Percentiles rank a stretch among this genome's conserved stretches.
These are phyloP conservation scores for Nasonia giraulti DNA, from an alignment of 1,140 invertebrate species.

Conservation along the genomic window DNA sequence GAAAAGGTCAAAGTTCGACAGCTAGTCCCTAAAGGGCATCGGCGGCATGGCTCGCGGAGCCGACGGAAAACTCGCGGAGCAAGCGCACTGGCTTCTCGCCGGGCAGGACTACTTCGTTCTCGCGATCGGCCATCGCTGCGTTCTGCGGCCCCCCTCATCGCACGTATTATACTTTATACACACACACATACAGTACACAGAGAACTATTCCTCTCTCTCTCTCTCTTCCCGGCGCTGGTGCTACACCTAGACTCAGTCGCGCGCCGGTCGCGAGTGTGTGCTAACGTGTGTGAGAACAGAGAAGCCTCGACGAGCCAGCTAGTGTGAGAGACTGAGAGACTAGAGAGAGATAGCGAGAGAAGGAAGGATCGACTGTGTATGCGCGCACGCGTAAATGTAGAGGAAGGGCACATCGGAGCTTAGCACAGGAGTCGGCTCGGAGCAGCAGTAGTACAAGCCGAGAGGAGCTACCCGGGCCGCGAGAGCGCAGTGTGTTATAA, in stretches of 20 bases:
- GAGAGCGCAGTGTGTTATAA: neutral
- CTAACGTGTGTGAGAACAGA: constrained; percentile 5
- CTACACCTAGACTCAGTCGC: constrained; percentile 62
- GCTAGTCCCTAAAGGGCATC: neutral
- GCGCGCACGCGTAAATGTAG: constrained; percentile 28
- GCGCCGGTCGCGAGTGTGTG: constrained; percentile 63
- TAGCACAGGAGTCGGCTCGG: neutral
- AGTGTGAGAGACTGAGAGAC: neutral
- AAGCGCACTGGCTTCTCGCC: constrained; percentile 3
- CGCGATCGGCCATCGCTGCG: constrained; percentile 49
- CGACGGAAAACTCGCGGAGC: neutral
- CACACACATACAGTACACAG: neutral
- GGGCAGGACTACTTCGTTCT: constrained; percentile 57
- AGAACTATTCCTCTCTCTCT: neutral
- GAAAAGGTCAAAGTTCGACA: neutral
- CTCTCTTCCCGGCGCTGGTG: no score
- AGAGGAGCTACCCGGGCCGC: neutral
- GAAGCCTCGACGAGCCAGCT: neutral
- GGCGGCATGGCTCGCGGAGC: neutral
- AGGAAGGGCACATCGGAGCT: neutral
- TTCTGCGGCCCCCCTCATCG: neutral
- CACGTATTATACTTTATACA: no score
- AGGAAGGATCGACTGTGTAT: neutral
- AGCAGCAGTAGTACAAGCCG: neutral
- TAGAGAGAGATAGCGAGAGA: neutral